A percentile compares a stretch with the other conserved stretches of the same genome.
These are phyloP conservation scores for Paramuricea clavata DNA, from an alignment of 92 coral and sea anemone species.

Conservation along the genomic window DNA sequence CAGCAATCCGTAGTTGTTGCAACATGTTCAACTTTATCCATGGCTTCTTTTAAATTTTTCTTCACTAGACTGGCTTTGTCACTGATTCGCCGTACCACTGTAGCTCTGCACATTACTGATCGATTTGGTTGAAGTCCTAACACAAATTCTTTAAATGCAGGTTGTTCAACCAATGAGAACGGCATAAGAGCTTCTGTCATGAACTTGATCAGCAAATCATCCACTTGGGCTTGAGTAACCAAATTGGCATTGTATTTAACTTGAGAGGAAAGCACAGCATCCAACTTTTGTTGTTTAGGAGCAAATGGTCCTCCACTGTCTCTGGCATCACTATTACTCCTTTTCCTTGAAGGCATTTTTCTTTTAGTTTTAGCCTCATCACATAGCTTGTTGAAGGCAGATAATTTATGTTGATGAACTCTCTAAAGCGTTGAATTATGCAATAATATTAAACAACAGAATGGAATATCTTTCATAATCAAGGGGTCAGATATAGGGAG, in stretches of 20 bases:
- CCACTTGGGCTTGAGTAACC: constrained; percentile 11
- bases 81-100: background rate
- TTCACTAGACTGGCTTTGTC: constrained; percentile 4
- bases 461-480: no score
- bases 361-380: background rate
- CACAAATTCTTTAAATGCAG: constrained; percentile 27
- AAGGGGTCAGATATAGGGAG: no score
- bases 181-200: constrained; percentile 30
- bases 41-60: background rate
- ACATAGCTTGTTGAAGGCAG: constrained; percentile 7
- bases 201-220: constrained; percentile 15
- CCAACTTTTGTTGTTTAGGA: background rate
- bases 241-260: background rate
- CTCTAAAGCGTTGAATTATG: background rate
- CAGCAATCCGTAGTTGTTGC: constrained; percentile 28
- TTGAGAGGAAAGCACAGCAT: background rate
- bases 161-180: constrained; percentile 8
- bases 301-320: background rate
- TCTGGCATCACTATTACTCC: no score
- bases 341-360: background rate
- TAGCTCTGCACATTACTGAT: constrained; percentile 23
- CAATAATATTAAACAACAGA: no score
- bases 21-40: constrained; percentile 3
- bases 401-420: background rate
- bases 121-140: constrained; percentile 36